Evolutionary conservation across 2,797 vertebrate genomes (phyloP), one percentile per base, ranked within the genome.

Genomic region (Caiman crocodilus): DNA sequence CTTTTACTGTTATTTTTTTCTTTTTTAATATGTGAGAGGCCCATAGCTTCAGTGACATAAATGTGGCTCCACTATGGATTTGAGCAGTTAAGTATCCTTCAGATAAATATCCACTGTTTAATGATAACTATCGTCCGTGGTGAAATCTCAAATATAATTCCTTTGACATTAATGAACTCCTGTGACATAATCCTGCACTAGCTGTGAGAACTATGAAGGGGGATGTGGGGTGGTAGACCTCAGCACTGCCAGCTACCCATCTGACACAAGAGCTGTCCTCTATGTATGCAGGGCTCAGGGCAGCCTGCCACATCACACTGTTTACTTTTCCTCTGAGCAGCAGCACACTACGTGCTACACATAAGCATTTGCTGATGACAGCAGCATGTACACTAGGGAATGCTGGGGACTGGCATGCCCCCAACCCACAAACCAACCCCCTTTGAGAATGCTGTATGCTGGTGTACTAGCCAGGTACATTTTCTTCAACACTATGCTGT

Each of bases 201-300:
- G 93, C 88, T 67, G 87, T 89, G 92, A 94, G 94, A 95, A 86
- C 35, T 93, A 87, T 76, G 85, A 96, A 96, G 92, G 88, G 85
- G 96, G 96, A 90, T 74, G 92, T 96, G 93, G 93, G 78, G 82
- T 74, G 89, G 88, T 90, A 91, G 94, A 97, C 92, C 91, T 83
- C 83, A 88, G 87, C 85, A 87, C 78, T 90, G 79, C 35, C 58
- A 63, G 32, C 85, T 95, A 94, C 93, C 96, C 96, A 96, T 71
- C 95, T 95, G 95, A 94, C 93, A 94, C 85, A 84, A 77, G 0
- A 91, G 67, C 85, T 71, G 20, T 5, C 26, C 35, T 26, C 56
- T 85, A 91, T 94, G 91, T 91, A 94, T 91, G 90, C 92, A 84
- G 74, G 58, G 88, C 69, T 35, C 61, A 3, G 32, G 67, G 5